Percentiles rank a stretch among this genome's conserved stretches.
Conservation (phyloP, 2,113 vertebrate genomes). For the Chaetodon trifascialis region DNA sequence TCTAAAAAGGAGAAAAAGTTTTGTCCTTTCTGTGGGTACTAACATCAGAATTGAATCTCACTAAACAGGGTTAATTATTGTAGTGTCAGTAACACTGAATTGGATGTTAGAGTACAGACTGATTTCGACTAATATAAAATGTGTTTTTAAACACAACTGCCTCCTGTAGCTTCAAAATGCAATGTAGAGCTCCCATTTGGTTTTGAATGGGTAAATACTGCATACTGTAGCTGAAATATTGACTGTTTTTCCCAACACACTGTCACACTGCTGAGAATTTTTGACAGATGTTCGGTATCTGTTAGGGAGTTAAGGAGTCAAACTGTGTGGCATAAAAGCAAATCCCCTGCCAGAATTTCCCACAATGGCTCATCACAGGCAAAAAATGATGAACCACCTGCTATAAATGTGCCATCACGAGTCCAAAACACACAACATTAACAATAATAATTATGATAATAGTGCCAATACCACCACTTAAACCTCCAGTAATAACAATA, state of each 20-base stretch:
- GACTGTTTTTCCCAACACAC: slow-evolving; percentile 40
- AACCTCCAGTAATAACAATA: not conserved
- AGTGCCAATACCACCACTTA: not conserved
- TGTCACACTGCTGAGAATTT: slow-evolving; percentile 51
- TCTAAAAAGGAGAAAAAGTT: too few relatives aligned
- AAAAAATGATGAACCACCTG: slow-evolving; percentile 26
- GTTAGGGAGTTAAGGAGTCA: slow-evolving; percentile 37
- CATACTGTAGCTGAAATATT: slow-evolving; percentile 50
- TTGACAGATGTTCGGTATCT: slow-evolving; percentile 63
- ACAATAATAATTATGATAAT: slow-evolving; percentile 28
- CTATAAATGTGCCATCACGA: slow-evolving; percentile 8
- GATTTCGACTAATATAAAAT: slow-evolving; percentile 5
- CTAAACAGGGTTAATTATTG: slow-evolving; percentile 32
- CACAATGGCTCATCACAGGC: slow-evolving; percentile 35
- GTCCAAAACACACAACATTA: slow-evolving; percentile 16
- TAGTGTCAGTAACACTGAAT: not conserved
- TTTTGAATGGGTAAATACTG: slow-evolving; percentile 40
- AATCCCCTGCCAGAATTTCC: slow-evolving; percentile 25
- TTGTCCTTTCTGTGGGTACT: not conserved
- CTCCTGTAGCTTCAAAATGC: slow-evolving; percentile 19
- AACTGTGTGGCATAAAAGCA: slow-evolving; percentile 46
- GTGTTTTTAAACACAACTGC: too few relatives aligned
- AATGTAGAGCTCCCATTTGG: slow-evolving; percentile 7
- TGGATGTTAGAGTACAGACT: not conserved
- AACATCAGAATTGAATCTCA: slow-evolving; percentile 8